Evolutionary conservation across 2,113 vertebrate species (phyloP).

Genomic region (Sylvilagus bachmani): DNA sequence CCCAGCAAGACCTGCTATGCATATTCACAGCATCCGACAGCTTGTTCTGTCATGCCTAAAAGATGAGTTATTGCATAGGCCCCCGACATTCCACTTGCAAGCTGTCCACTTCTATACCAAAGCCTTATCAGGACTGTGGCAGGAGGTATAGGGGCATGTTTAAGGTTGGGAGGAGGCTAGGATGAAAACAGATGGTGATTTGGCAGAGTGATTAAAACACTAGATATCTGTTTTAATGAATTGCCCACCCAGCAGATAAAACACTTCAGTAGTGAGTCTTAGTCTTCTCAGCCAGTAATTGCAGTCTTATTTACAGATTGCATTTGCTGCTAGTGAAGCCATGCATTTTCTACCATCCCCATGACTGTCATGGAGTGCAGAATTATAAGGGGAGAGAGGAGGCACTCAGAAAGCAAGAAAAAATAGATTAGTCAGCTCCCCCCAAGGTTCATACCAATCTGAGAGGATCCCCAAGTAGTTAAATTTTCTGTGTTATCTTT

Average conservation of each 20-base stretch:
- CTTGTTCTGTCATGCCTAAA: slow-evolving; percentile 55
- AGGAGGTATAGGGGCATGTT: slow-evolving; percentile 71
- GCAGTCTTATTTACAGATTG: slow-evolving; percentile 75
- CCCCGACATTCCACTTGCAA: slow-evolving; percentile 73
- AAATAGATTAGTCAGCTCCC: not conserved
- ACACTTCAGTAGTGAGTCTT: slow-evolving; percentile 77
- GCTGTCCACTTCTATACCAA: slow-evolving; percentile 77
- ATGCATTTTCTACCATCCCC: slow-evolving; percentile 2
- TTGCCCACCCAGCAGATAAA: slow-evolving; percentile 86
- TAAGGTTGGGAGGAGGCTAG: slow-evolving; percentile 61
- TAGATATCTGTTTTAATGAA: slow-evolving; percentile 88
- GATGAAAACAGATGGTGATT: slow-evolving; percentile 87
- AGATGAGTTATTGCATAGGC: slow-evolving; percentile 79
- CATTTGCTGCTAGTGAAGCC: slow-evolving; percentile 51
- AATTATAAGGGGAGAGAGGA: slow-evolving; percentile 34
- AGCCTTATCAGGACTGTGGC: slow-evolving; percentile 79
- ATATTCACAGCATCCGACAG: slow-evolving; percentile 74
- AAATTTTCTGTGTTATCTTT: slow-evolving; percentile 31
- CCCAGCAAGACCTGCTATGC: slow-evolving; percentile 45
- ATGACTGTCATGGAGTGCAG: slow-evolving; percentile 46
- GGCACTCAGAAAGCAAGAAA: slow-evolving; percentile 36
- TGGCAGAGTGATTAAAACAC: slow-evolving; percentile 88
- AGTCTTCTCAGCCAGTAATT: slow-evolving; percentile 72
- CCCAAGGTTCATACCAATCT: not conserved
- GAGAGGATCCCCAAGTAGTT: not conserved